Evolutionary conservation across 2,888 invertebrate genomes (phyloP).

Genomic region (Malachius bipustulatus): DNA sequence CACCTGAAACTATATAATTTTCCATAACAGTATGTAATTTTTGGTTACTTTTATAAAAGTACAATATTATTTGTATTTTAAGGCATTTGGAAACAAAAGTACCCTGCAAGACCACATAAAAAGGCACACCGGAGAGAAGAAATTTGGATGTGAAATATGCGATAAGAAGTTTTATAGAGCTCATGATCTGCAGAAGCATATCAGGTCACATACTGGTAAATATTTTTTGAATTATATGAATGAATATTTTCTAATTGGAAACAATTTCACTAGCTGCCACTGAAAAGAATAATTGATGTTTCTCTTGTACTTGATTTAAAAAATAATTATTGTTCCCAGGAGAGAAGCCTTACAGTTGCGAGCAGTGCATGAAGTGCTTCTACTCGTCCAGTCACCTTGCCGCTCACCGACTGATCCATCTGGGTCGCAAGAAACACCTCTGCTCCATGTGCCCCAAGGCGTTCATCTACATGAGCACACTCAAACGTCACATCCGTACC

Average conservation of each 20-base stretch:
- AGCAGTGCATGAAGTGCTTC: constrained; percentile 31
- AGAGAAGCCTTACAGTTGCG: constrained; percentile 32
- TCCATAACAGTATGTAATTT: too few species aligned
- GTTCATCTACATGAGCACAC: constrained; percentile 30
- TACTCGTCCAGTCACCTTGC: constrained; percentile 33
- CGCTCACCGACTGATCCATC: constrained; percentile 31
- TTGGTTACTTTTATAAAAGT: too few species aligned
- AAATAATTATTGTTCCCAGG: constrained; percentile 22
- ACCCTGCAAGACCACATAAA: constrained; percentile 29
- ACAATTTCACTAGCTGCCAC: background rate
- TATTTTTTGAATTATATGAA: constrained; percentile 2
- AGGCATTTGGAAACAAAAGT: constrained; percentile 32
- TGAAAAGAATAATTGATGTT: background rate
- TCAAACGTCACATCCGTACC: constrained; percentile 30
- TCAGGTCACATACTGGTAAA: constrained; percentile 33
- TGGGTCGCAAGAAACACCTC: constrained; percentile 28
- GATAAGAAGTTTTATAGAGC: constrained; percentile 30
- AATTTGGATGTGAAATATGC: constrained; percentile 31
- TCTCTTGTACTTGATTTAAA: too few species aligned
- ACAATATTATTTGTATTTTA: too few species aligned
- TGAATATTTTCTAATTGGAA: background rate
- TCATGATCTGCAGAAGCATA: constrained; percentile 32
- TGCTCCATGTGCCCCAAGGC: constrained; percentile 31
- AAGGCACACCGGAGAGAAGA: constrained; percentile 32
- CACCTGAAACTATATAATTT: too few species aligned